A percentile compares a stretch with the other conserved stretches of the same genome.
Conservation (phyloP, 2,797 vertebrate species). For the Limnodromus scolopaceus region DNA sequence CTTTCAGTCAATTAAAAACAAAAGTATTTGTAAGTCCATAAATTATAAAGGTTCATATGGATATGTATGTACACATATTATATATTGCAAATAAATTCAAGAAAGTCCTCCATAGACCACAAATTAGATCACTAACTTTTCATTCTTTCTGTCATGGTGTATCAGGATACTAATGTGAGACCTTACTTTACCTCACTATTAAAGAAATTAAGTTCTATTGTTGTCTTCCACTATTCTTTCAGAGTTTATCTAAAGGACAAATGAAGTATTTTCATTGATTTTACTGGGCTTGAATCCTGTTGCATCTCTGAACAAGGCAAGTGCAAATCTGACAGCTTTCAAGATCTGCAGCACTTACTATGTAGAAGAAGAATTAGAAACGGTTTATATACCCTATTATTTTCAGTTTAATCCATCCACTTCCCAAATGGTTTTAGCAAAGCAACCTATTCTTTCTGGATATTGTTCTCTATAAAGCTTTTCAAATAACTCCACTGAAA, state of each 20-base stretch:
- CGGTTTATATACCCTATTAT: fast-evolving
- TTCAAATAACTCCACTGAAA: neutral
- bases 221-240: neutral
- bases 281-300: neutral
- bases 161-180: neutral
- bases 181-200: neutral
- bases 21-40: neutral
- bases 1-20: neutral
- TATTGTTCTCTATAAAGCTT: neutral
- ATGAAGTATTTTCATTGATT: neutral
- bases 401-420: neutral
- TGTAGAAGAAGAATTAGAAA: neutral
- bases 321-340: neutral
- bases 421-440: neutral
- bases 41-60: neutral
- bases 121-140: neutral
- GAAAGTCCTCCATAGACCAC: neutral
- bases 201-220: neutral
- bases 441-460: neutral
- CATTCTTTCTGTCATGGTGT: neutral
- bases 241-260: neutral
- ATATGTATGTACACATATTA: neutral
- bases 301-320: neutral
- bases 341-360: neutral
- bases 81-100: neutral